Conservation (phyloP, 2,113 vertebrate species). For the Sinocyclocheilus rhinocerous region DNA sequence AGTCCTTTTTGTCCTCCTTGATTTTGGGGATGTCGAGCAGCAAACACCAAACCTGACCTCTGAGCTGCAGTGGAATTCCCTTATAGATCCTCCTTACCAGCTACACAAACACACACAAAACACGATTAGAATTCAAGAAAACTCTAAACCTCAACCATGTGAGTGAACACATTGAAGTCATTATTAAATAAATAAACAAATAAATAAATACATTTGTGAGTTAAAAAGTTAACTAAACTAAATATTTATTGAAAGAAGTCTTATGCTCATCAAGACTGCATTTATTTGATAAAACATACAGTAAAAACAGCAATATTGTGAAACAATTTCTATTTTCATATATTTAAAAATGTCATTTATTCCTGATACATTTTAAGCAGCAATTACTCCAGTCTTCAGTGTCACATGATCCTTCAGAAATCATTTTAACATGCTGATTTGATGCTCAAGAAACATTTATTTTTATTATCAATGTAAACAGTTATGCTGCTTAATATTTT, state of each 20-base stretch:
- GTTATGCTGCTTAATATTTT: not conserved
- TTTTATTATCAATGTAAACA: not conserved
- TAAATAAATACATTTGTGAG: too few species aligned
- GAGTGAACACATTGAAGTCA: not conserved
- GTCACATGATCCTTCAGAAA: not conserved
- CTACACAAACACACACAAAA: conserved; percentile 65
- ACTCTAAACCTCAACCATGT: not conserved
- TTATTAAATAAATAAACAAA: too few species aligned
- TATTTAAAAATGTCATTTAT: too few species aligned
- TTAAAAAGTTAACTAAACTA: too few species aligned
- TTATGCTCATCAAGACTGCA: not conserved
- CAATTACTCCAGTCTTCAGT: too few species aligned
- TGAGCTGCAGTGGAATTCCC: conserved; percentile 93
- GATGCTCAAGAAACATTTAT: not conserved
- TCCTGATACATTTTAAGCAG: too few species aligned
- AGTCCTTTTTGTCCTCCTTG: conserved; percentile 93
- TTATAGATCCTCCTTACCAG: conserved; percentile 94
- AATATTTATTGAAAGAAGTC: not conserved
- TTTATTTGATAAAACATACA: not conserved
- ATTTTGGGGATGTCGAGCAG: conserved; percentile 94
- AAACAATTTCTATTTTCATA: not conserved
- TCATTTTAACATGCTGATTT: not conserved
- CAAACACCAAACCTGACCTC: conserved; percentile 91
- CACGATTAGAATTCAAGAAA: not conserved
- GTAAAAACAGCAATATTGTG: not conserved